phyloP scores from a whole-genome alignment of 2,888 invertebrate species.

The Rhaphigaster nebulosa region DNA sequence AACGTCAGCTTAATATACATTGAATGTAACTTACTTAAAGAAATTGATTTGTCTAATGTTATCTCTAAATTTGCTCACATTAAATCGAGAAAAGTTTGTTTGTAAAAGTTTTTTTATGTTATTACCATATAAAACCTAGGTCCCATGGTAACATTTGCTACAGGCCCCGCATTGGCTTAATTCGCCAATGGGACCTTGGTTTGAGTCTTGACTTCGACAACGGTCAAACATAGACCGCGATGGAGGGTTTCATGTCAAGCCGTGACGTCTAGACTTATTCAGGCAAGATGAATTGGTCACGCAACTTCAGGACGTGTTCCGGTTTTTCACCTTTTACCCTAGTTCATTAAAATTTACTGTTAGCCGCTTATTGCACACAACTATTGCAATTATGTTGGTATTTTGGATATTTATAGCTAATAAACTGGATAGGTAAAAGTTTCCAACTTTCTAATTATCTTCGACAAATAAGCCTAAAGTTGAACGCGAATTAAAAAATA shows the following conservation, averaged over 20 bases:
- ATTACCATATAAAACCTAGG: no score
- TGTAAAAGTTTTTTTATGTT: no score
- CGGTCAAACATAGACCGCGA: neutral
- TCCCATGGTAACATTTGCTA: no score
- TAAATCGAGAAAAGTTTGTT: no score
- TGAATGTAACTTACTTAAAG: no score
- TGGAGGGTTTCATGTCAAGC: neutral
- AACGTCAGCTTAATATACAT: no score
- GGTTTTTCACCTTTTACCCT: conserved; percentile 3
- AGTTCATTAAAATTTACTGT: neutral
- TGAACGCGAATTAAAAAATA: no score
- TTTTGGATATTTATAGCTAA: neutral
- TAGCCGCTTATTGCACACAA: neutral
- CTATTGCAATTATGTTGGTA: neutral
- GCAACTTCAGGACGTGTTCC: neutral
- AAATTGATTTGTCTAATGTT: no score
- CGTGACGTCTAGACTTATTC: neutral
- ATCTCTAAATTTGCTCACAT: no score
- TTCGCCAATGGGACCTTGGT: no score
- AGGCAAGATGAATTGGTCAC: neutral
- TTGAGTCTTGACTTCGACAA: no score
- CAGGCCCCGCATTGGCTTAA: no score
- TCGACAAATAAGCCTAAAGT: neutral
- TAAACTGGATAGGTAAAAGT: neutral
- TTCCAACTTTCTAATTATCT: neutral